Evolutionary conservation across 2,797 vertebrate genomes (phyloP).

Genomic region (Scolopax bukidnonensis): DNA sequence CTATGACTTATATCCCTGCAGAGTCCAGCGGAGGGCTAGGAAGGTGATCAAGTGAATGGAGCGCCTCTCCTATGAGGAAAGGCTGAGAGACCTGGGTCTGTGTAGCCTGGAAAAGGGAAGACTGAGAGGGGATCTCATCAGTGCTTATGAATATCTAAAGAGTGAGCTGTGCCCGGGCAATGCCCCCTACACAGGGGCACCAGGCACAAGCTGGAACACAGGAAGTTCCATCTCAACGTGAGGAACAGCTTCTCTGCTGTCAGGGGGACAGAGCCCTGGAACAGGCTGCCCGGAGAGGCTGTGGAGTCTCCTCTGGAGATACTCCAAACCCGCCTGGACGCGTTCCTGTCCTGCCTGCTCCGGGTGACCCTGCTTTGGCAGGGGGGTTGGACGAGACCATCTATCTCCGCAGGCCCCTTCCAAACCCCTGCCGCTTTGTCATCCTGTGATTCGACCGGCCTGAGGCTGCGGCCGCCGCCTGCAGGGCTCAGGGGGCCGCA

Average conservation of each 20-base stretch:
- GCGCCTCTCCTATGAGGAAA: neutral
- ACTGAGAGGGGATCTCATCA: neutral
- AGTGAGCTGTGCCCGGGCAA: neutral
- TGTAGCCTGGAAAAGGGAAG: neutral
- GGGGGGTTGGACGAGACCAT: neutral
- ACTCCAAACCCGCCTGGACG: neutral
- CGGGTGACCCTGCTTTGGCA: neutral
- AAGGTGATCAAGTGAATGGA: neutral
- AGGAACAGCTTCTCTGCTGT: neutral
- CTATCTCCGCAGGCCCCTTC: neutral
- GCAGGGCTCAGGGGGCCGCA: fast-evolving
- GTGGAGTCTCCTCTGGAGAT: neutral
- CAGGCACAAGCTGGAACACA: neutral
- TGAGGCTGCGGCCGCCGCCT: fast-evolving
- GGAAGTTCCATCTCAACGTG: neutral
- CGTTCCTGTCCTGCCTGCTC: neutral
- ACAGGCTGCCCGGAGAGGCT: neutral
- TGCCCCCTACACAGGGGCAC: neutral
- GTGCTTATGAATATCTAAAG: neutral
- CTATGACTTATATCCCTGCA: neutral
- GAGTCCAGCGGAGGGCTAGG: neutral
- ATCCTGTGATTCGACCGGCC: neutral
- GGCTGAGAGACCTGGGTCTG: neutral
- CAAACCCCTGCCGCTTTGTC: neutral
- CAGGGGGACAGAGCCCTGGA: neutral